Conservation (phyloP, 2,888 invertebrate species). For the Caenorhabditis sp. region DNA sequence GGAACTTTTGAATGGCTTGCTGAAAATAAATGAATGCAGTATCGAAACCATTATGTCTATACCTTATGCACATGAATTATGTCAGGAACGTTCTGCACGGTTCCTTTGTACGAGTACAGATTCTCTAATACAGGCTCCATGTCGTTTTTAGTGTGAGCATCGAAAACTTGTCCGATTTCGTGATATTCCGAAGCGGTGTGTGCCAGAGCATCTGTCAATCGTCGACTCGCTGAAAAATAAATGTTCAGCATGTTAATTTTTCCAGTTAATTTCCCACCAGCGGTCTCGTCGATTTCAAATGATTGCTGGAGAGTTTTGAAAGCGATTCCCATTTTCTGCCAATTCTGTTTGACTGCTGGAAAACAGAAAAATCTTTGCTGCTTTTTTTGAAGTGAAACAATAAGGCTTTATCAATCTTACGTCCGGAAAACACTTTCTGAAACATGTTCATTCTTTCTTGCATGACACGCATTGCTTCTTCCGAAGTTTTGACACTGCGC, state of each 20-base stretch:
- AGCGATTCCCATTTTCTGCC: slow-evolving; percentile 90
- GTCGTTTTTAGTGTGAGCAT: slow-evolving; percentile 81
- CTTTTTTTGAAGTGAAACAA: background rate
- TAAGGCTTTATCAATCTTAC: slow-evolving; percentile 80
- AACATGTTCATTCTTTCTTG: slow-evolving; percentile 88
- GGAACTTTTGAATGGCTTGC: slow-evolving; percentile 68
- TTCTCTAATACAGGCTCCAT: slow-evolving; percentile 93
- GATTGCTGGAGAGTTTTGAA: slow-evolving; percentile 89
- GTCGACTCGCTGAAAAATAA: slow-evolving; percentile 55
- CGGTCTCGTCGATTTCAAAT: slow-evolving; percentile 84
- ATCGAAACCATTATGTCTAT: too few species aligned
- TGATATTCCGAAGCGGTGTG: slow-evolving; percentile 65
- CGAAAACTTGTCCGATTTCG: slow-evolving; percentile 64
- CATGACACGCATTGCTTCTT: slow-evolving; percentile 89
- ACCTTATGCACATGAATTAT: slow-evolving; percentile 90
- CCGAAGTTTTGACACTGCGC: slow-evolving; percentile 89
- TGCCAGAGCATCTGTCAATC: slow-evolving; percentile 66
- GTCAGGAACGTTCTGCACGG: slow-evolving; percentile 91
- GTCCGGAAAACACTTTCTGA: slow-evolving; percentile 88
- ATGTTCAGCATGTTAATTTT: background rate
- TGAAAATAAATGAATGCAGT: slow-evolving; percentile 22
- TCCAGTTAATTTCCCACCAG: slow-evolving; percentile 56
- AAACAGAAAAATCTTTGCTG: background rate
- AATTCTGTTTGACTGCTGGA: slow-evolving; percentile 88
- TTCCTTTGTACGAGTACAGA: slow-evolving; percentile 93